phyloP scores from a whole-genome alignment of 2,888 invertebrate species.

The Beris morrisii region DNA sequence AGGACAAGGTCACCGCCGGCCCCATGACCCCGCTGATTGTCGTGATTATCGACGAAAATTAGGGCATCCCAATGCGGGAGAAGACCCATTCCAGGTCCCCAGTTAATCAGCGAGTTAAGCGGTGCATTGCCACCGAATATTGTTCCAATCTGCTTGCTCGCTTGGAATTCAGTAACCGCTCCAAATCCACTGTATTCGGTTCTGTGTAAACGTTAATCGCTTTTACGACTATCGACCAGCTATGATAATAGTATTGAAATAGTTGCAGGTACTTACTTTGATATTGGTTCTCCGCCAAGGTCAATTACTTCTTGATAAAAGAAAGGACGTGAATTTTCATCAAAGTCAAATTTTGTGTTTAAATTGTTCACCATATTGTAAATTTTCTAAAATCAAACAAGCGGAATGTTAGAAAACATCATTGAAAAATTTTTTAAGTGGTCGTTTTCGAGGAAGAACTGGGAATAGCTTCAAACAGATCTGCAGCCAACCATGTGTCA shows the following conservation, averaged over 20 bases:
- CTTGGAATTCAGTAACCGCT: constrained; percentile 68
- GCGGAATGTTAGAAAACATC: not conserved
- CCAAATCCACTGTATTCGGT: constrained; percentile 59
- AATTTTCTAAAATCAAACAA: constrained; percentile 50
- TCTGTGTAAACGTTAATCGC: constrained; percentile 41
- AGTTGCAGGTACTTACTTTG: constrained; percentile 40
- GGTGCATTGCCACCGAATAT: constrained; percentile 62
- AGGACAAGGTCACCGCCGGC: constrained; percentile 57
- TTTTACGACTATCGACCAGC: constrained; percentile 2
- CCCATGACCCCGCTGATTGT: constrained; percentile 66
- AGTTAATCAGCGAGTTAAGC: constrained; percentile 58
- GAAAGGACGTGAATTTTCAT: constrained; percentile 57
- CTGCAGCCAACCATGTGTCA: no score
- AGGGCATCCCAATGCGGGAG: constrained; percentile 61
- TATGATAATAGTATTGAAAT: constrained; percentile 18
- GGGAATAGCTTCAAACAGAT: no score
- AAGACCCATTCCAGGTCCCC: constrained; percentile 58
- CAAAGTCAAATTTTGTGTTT: constrained; percentile 59
- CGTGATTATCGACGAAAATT: constrained; percentile 82
- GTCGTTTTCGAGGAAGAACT: no score
- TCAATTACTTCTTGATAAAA: constrained; percentile 64
- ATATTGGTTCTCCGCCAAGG: constrained; percentile 46
- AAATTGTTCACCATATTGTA: constrained; percentile 58
- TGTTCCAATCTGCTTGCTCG: constrained; percentile 60
- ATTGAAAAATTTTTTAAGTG: not conserved